Base-by-base conservation (phyloP, 2,113 vertebrate species). In the Corythaeola cristata region DNA sequence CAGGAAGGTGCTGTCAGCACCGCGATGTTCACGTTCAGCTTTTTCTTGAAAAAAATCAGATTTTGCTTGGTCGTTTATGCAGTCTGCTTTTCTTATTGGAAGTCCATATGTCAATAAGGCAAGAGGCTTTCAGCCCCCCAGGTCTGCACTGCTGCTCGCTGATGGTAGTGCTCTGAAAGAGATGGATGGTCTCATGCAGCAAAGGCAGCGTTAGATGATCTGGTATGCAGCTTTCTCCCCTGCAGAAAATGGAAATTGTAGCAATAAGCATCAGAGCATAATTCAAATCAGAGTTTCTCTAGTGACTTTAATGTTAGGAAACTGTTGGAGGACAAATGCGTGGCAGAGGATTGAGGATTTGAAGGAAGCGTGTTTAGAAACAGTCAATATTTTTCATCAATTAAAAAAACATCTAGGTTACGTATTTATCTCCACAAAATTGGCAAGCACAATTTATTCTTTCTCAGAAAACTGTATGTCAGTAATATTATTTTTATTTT, bases 1-100 rank as follows among this genome's bases (percentile, higher is more conserved):
- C 89, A 92, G 92, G 81, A 96, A 56, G 91, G 78, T 96, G 50
- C 88, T 82, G 58, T 82, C 72, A 60, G 95, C 82, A n/a, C 66
- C 10, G n/a, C 0, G 1, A 67, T 88, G 37, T 71, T 79, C 35
- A 20, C 2, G 4, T 41, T 72, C 44, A 72, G 72, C 64, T 90
- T 92, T 88, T 58, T 22, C 67, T 59, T 85, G 60, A 26, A 62
- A 30, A 47, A 64, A 35, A 0, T 41, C 44, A 10, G 30, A 9
- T 75, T 88, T 35, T 89, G 35, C 68, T 75, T 53, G 64, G 79
- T 90, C 79, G 56, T 56, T 84, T 75, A 0, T 50, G 72, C 56
- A 78, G 23, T 27, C 49, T 79, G 67, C 60, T 88, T 67, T 71
- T 63, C 30, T 39, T 41, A 0, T 21, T 79, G 84, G 44, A 60